Conservation (phyloP, 92 coral and sea anemone species). For the Pocillopora meandrina region DNA sequence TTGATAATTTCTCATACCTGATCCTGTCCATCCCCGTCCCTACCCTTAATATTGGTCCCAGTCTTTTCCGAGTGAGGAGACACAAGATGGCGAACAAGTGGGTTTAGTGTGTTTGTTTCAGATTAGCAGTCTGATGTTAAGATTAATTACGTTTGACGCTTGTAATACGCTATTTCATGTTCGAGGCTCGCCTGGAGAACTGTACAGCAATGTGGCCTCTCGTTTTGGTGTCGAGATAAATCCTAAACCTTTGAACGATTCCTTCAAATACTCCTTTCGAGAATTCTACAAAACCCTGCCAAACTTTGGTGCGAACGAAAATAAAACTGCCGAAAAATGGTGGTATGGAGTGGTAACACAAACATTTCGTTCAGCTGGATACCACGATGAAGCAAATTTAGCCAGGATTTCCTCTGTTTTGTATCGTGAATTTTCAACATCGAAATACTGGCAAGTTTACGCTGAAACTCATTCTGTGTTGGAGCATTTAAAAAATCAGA, state of each 20-base stretch:
- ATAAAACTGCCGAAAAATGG: slow-evolving; percentile 69
- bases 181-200: slow-evolving; percentile 76
- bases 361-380: slow-evolving; percentile 67
- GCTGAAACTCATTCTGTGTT: slow-evolving; percentile 74
- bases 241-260: slow-evolving; percentile 51
- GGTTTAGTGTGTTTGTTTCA: background rate
- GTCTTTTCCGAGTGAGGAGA: background rate
- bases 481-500: slow-evolving; percentile 51
- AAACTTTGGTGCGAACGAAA: slow-evolving; percentile 69
- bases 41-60: background rate
- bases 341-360: slow-evolving; percentile 71
- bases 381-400: slow-evolving; percentile 47
- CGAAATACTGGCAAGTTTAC: slow-evolving; percentile 74
- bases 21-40: too few species aligned
- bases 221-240: slow-evolving; percentile 56
- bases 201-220: slow-evolving; percentile 72
- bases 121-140: slow-evolving; percentile 38
- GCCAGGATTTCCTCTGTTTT: slow-evolving; percentile 52
- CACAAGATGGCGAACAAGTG: slow-evolving; percentile 4
- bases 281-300: slow-evolving; percentile 63
- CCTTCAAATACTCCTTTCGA: slow-evolving; percentile 65
- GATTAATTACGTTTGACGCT: slow-evolving; percentile 85
- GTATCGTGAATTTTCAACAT: slow-evolving; percentile 63
- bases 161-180: slow-evolving; percentile 84
- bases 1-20: too few species aligned